Base-by-base conservation (phyloP, 2,113 vertebrate genomes). In the Psilopogon haemacephalus region DNA sequence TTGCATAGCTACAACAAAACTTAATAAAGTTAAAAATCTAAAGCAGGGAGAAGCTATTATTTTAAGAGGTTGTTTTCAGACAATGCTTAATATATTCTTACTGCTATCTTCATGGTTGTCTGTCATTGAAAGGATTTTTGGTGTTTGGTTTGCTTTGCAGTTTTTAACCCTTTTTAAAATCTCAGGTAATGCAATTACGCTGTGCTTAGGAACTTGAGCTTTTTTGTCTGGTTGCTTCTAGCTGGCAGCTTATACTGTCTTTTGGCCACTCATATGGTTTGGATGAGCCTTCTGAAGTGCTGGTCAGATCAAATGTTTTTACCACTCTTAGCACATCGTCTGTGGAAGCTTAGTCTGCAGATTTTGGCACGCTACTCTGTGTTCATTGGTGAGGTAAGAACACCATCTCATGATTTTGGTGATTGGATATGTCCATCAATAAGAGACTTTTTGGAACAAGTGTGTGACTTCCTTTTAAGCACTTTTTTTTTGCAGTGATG, bases 291-390 rank as follows among this genome's bases (percentile, higher is more conserved):
- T 9, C 72, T 96, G 92, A 97, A 94, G 91, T 99, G 99, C 75
- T 99, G 99, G 99, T 98, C 98, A 3, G 98, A 98, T n/a, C 94
- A 98, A 15, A 95, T 99, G 93, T 99, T 99, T 87, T 87, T 99
- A 37, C 97, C 99, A 0, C 95, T 97, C 15, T 94, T 99, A 77
- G 97, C 98, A 3, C 98, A 99, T 75, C 99, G 99, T 15, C 98
- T 99, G 73, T 99, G 99, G 99, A 99, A 99, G 35, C 98, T 99
- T 40, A 98, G 98, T 0, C 97, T 99, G 81, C 99, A 99, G 75
- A 97, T 99, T 54, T 73, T 99, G 94, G 98, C 99, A 5, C 98
- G 99, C 65, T 99, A 98, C 73, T 98, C 98, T 17, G 96, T 97
- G 85, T 99, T 99, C 80, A 89, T 99, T 69, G 93, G 86, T 4